These are phyloP conservation scores for Eremophila alpestris DNA, from an alignment of 2,797 vertebrate species.

Conservation along the genomic window DNA sequence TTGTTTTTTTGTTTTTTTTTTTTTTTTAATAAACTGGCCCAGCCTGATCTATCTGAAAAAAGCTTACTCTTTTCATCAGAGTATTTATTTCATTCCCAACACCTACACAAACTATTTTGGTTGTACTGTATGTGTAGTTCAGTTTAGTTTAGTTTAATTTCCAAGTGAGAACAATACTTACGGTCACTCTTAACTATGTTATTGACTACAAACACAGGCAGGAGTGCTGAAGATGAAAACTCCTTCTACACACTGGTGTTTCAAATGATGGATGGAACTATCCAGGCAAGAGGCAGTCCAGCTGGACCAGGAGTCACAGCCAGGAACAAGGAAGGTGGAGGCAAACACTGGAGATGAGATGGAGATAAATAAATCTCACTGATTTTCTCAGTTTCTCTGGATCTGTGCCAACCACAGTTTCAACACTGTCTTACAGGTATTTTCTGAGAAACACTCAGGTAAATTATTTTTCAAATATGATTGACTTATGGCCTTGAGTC, in stretches of 20 bases:
- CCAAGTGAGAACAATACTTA: not conserved
- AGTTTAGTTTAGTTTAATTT: not conserved
- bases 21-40: not conserved
- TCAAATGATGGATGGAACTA: not conserved
- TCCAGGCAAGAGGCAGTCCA: not conserved
- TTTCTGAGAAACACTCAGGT: not conserved
- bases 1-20: not conserved
- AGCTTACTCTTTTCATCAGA: not conserved
- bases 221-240: not conserved
- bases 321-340: not conserved
- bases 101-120: not conserved
- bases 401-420: not conserved
- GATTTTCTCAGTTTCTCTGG: not conserved
- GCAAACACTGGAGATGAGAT: not conserved
- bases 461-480: not conserved
- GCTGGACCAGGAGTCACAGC: not conserved
- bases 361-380: not conserved
- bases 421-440: not conserved
- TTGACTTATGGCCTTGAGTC: not conserved
- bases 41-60: not conserved
- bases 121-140: rapidly evolving
- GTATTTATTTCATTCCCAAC: not conserved
- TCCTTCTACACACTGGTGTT: not conserved
- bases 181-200: not conserved
- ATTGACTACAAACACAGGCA: not conserved